A percentile compares a stretch with the other conserved stretches of the same genome.
phyloP scores from a whole-genome alignment of 2,113 vertebrate genomes.

The Seriola dumerili region DNA sequence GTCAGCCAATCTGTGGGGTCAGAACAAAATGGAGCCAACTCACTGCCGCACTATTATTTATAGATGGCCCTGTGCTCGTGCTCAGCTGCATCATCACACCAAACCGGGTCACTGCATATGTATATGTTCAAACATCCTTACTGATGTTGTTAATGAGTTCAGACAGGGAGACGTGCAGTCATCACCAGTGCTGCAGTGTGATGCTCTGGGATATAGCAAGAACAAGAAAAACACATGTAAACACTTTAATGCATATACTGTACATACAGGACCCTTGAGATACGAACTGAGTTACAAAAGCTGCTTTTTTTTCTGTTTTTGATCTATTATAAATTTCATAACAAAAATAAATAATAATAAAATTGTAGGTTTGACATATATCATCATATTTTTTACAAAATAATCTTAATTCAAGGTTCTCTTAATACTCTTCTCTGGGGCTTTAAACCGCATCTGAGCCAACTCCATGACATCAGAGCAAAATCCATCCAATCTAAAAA shows the following conservation, averaged over 20 bases:
- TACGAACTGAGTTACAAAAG: too few relatives aligned
- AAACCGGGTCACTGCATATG: constrained; percentile 49
- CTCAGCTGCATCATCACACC: constrained; percentile 31
- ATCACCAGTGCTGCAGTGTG: constrained; percentile 3
- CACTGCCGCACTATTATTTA: constrained; percentile 58
- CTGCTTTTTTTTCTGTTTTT: too few relatives aligned
- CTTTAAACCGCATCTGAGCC: too few relatives aligned
- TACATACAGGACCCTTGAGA: too few relatives aligned
- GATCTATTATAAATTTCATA: too few relatives aligned
- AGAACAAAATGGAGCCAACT: constrained; percentile 51
- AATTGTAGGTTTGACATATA: too few relatives aligned
- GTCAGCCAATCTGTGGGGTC: constrained; percentile 53
- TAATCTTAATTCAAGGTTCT: too few relatives aligned
- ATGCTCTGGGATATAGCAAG: background rate
- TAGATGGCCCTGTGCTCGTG: constrained; percentile 45
- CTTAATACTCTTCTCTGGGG: too few relatives aligned
- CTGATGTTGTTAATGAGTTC: constrained; percentile 42
- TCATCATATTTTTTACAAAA: too few relatives aligned
- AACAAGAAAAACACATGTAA: constrained; percentile 6
- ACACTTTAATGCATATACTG: background rate
- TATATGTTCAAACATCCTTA: constrained; percentile 33
- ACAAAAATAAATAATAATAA: too few relatives aligned
- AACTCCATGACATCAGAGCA: too few relatives aligned
- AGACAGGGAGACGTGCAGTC: constrained; percentile 19
- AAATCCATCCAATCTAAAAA: too few relatives aligned